Evolutionary conservation across 2,113 vertebrate species (phyloP), one percentile per base, ranked within the genome.

Genomic region (Chitala chitala): DNA sequence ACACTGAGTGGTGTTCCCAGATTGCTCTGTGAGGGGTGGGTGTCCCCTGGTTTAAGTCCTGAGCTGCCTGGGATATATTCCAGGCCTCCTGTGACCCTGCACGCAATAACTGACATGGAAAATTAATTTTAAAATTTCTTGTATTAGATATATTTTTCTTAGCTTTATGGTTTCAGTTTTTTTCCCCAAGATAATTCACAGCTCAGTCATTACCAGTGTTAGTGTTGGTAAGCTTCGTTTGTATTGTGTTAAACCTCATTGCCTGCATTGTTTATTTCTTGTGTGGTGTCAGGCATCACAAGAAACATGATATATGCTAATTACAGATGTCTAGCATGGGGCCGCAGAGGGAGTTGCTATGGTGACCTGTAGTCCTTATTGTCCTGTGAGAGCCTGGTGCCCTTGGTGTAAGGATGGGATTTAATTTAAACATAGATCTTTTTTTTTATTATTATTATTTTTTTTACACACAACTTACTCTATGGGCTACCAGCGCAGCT

Each of bases 241-340:
- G 17, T 48, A 40, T 72, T 38, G 36, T 33, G n/a, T 29, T 53
- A 22, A 22, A 51, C 38, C 53, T 1, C 33, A 24, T 15, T 40
- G 40, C 40, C 22, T 5, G 40, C 15, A n/a, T 4, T 22, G 56
- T 61, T 73, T 44, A 38, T 73, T 73, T 73, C 5, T 15, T 10
- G n/a, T 64, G 31, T 63, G 40, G 31, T 51, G 72, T 64, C 72
- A 64, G 56, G 22, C 56, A 36, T 31, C 56, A 66, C 36, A 66
- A 66, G 40, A 31, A 59, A 72, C 38, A 24, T 56, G 36, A 72
- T 59, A 46, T 40, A 58, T 63, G 71, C 58, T 63, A 73, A 73
- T 50, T 46, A 36, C 46, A 7, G 72, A 63, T 63, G 56, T 61
- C 36, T 66, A n/a, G 51, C 56, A 36, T 56, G 53, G 76, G 26